Base-by-base conservation (phyloP, 2,888 invertebrate species). In the Meghimatium bilineatum region DNA sequence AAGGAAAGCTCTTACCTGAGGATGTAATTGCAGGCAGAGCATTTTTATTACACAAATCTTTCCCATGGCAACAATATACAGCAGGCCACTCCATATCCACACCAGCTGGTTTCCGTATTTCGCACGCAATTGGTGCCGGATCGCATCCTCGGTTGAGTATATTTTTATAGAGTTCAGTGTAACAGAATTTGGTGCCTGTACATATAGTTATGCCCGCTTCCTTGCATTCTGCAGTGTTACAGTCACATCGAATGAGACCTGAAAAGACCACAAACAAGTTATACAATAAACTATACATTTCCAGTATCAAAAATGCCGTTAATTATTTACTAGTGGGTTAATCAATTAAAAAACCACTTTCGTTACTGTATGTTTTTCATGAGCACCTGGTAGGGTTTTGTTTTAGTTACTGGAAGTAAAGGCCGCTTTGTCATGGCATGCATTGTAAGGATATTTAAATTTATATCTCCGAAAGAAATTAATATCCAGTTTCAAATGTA, bases 41-140 rank as follows among this genome's bases (percentile, higher is more conserved):
- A 49, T 92, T 88, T 72, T 89, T 87, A 87, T 94, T 94, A 88
- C 94, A 94, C 88, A 90, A 90, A 78, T 91, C 89, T 38, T 85
- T 87, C 36, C 90, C 88, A 36, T 90, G 90, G 81, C 94, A 94
- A 89, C 94, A 94, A 75, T 89, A 88, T 60, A 94, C 88, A 2
- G 92, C 89, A 0, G 94, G 94, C 94, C 94, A 94, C 20, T 88
- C 88, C 32, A 89, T 88, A 23, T 89, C 86, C 8, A 89, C 84
- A 49, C 90, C 90, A 14, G 89, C 86, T 0, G 94, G 94, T 10
- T 91, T 89, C 72, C 93, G 89, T 89, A 94, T 94, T 87, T 94
- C 94, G 87, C 94, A 94, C 10, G 94, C 89, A 67, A 94, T 86
- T 0, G 94, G 93, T 10, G 93, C 93, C 49, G 90, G 90, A 63